Evolutionary conservation across 2,797 vertebrate genomes (phyloP).

Genomic region (Rhinella marina): DNA sequence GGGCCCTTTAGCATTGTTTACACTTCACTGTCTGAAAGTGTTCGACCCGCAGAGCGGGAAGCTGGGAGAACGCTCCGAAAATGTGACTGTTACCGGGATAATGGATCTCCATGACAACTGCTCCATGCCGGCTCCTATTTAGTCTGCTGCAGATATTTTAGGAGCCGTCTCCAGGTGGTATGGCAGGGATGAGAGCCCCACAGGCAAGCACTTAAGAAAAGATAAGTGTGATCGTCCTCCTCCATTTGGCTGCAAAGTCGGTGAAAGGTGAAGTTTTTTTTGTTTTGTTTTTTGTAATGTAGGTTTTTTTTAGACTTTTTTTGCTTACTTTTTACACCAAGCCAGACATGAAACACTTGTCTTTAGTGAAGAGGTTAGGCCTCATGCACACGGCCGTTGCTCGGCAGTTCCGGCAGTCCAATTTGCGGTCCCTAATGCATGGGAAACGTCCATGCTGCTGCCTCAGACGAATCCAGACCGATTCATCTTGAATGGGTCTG

Average conservation of each 20-base stretch:
- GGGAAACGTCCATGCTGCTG: no score
- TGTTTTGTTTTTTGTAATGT: not conserved
- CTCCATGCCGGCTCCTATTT: not conserved
- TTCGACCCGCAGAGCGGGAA: not conserved
- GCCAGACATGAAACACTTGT: no score
- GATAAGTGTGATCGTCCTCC: not conserved
- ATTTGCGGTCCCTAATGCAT: no score
- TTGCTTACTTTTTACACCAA: no score
- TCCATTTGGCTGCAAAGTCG: not conserved
- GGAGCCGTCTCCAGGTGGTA: not conserved
- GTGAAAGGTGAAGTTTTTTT: not conserved
- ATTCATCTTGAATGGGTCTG: no score
- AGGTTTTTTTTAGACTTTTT: not conserved
- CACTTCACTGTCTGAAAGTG: not conserved
- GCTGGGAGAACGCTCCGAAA: not conserved
- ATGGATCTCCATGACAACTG: constrained; percentile 11
- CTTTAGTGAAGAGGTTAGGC: no score
- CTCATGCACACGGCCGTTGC: no score
- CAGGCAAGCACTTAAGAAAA: not conserved
- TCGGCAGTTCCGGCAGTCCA: no score
- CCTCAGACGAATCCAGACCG: no score
- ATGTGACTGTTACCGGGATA: not conserved
- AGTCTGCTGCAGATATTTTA: not conserved
- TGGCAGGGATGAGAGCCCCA: not conserved
- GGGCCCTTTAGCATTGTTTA: not conserved